Evolutionary conservation across 2,113 vertebrate species (phyloP).

Genomic region (Boulengeromyrus knoepffleri): DNA sequence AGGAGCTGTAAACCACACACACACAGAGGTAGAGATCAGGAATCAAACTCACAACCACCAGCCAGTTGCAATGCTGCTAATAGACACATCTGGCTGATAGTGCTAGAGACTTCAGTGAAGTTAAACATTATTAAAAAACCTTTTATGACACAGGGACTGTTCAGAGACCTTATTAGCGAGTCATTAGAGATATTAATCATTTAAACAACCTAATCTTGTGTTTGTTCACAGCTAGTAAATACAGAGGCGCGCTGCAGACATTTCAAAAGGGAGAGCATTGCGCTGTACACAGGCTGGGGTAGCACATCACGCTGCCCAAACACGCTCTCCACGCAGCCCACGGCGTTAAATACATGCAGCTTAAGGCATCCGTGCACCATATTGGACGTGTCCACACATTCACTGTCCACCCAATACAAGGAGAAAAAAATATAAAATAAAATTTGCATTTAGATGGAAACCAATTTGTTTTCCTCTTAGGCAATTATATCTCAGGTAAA

Average conservation of each 20-base stretch:
- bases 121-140: not conserved
- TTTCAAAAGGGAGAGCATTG: not conserved
- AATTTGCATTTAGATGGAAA: conserved; percentile 54
- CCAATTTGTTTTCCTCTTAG: conserved; percentile 37
- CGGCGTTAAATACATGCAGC: conserved; percentile 1
- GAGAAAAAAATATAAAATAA: conserved; percentile 5
- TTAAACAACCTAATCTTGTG: not conserved
- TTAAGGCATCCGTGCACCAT: not conserved
- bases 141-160: not conserved
- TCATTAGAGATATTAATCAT: not conserved
- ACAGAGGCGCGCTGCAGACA: not conserved
- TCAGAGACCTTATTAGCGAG: not conserved
- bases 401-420: conserved; percentile 11
- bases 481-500: conserved; percentile 36
- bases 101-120: not conserved
- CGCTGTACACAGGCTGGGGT: not conserved
- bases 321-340: not conserved
- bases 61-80: not conserved
- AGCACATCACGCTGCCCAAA: not conserved
- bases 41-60: not conserved
- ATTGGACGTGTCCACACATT: conserved; percentile 8
- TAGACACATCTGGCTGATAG: not conserved
- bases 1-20: not conserved
- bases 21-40: not conserved
- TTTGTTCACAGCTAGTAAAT: conserved; percentile 11